Conservation (phyloP, 2,113 vertebrate species). For the Poeciliopsis turrubarensis region DNA sequence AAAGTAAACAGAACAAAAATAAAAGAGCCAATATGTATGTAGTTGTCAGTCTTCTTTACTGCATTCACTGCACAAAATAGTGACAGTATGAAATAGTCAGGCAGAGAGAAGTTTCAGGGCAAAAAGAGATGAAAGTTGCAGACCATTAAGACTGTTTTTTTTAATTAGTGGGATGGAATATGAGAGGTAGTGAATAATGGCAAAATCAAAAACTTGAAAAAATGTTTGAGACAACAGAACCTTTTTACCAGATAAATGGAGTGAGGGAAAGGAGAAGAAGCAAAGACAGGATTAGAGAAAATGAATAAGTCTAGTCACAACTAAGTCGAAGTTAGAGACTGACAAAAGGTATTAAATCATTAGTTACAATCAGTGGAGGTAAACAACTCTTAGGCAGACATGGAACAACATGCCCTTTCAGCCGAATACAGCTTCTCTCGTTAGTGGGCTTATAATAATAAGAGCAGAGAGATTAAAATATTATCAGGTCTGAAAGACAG, state of each 20-base stretch:
- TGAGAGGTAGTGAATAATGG: slow-evolving; percentile 63
- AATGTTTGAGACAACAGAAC: slow-evolving; percentile 37
- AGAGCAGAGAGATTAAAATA: slow-evolving; percentile 35
- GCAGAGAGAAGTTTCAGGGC: slow-evolving; percentile 32
- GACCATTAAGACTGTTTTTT: slow-evolving; percentile 65
- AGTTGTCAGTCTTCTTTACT: slow-evolving; percentile 25
- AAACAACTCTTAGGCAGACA: slow-evolving; percentile 41
- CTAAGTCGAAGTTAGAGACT: slow-evolving; percentile 35
- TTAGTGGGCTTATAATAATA: slow-evolving; percentile 25
- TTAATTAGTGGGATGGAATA: slow-evolving; percentile 67
- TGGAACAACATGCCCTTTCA: slow-evolving; percentile 23
- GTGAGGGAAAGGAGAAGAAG: slow-evolving; percentile 28
- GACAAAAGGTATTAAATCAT: slow-evolving; percentile 47
- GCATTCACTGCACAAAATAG: slow-evolving; percentile 46
- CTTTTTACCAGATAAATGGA: slow-evolving; percentile 54
- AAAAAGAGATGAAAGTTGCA: slow-evolving; percentile 46
- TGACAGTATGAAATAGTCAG: slow-evolving; percentile 41
- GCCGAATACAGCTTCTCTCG: slow-evolving; percentile 24
- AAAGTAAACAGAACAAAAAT: slow-evolving; percentile 4
- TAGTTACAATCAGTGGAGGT: slow-evolving; percentile 47
- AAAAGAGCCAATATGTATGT: slow-evolving; percentile 26
- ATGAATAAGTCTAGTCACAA: slow-evolving; percentile 50
- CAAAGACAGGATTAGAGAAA: slow-evolving; percentile 33
- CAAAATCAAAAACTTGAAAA: slow-evolving; percentile 34
- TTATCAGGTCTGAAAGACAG: slow-evolving; percentile 13